A percentile compares a stretch with the other conserved stretches of the same genome.
phyloP scores from a whole-genome alignment of 2,113 vertebrate species.

The Aix galericulata region DNA sequence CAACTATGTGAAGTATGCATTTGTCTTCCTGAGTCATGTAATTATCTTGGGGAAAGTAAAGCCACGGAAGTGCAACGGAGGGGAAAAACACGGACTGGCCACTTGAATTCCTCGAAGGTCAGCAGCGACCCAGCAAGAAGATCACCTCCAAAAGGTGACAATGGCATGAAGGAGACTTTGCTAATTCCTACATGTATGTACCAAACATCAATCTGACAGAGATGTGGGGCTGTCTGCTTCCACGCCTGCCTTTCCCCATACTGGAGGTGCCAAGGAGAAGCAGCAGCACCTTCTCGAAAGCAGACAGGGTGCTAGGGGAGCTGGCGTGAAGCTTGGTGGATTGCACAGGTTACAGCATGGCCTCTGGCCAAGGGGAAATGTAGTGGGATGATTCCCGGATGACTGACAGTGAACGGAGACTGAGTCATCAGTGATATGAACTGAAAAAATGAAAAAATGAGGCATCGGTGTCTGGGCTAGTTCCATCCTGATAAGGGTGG shows the following conservation, averaged over 20 bases:
- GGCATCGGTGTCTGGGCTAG: slow-evolving; percentile 12
- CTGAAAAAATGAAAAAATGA: background rate
- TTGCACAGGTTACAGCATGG: background rate
- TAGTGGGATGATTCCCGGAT: background rate
- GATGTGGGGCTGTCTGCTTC: background rate
- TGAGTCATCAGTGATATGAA: background rate
- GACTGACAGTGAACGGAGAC: background rate
- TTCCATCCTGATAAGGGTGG: slow-evolving; percentile 47
- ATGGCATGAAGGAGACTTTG: background rate
- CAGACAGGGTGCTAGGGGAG: background rate
- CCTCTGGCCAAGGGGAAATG: background rate
- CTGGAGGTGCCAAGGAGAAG: background rate
- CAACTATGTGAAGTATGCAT: background rate
- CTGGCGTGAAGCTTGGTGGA: background rate
- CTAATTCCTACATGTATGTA: background rate
- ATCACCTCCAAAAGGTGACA: background rate
- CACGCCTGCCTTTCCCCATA: rapidly evolving
- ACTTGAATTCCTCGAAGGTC: background rate
- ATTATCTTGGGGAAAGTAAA: slow-evolving; percentile 63
- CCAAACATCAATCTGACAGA: background rate
- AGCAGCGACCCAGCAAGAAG: background rate
- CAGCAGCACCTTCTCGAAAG: background rate
- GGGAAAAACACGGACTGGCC: background rate
- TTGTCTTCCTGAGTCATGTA: slow-evolving; percentile 48
- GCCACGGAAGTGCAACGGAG: background rate